These are phyloP conservation scores for Cyclura pinguis DNA, from an alignment of 2,797 vertebrate species.

Conservation along the genomic window DNA sequence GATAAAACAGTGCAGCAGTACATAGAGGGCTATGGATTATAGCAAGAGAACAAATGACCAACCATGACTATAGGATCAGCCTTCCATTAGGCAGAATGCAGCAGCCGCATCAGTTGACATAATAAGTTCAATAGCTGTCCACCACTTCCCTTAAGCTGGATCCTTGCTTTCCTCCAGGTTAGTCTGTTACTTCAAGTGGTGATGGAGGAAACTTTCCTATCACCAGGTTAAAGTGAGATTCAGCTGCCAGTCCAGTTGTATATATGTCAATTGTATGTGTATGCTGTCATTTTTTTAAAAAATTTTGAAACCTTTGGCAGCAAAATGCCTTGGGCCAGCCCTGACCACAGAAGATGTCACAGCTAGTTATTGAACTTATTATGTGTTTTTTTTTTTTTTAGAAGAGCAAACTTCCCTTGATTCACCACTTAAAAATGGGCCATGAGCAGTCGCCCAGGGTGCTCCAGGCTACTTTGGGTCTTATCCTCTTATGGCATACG, in stretches of 20 bases:
- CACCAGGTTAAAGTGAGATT: background rate
- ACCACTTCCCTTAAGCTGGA: background rate
- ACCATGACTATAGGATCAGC: background rate
- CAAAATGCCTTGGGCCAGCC: too few species aligned
- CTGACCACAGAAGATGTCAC: background rate
- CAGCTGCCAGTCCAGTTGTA: background rate
- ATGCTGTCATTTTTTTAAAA: too few species aligned
- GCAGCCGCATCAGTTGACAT: background rate
- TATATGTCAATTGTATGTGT: too few species aligned
- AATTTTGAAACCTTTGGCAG: too few species aligned
- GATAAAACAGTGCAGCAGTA: background rate
- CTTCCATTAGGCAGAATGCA: background rate
- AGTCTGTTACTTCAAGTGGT: background rate
- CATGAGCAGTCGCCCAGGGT: background rate
- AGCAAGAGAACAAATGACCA: background rate
- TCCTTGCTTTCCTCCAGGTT: background rate
- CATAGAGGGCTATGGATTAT: background rate
- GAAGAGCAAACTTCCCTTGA: background rate
- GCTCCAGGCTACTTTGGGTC: background rate
- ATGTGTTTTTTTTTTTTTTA: too few species aligned
- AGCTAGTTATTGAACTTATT: background rate
- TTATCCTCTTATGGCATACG: background rate
- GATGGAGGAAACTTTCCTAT: background rate
- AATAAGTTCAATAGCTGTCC: background rate
- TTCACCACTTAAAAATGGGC: background rate